Conservation (phyloP, 2,797 vertebrate genomes). For the Melanotaenia maccullochi region DNA sequence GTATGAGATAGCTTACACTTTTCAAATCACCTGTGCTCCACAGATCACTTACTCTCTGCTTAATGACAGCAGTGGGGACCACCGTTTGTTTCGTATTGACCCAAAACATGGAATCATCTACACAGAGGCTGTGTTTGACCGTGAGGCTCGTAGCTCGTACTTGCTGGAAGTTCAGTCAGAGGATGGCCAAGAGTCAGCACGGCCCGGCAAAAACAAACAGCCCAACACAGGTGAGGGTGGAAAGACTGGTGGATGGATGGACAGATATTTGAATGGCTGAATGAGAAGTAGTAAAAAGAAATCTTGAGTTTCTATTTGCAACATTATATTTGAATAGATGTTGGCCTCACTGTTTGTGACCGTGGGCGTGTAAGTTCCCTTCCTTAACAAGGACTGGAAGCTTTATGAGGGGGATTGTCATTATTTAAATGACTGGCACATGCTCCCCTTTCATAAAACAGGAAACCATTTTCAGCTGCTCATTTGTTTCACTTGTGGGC, state of each 20-base stretch:
- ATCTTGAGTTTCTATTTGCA: background rate
- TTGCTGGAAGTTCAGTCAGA: conserved; percentile 90
- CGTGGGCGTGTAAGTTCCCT: background rate
- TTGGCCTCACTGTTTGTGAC: background rate
- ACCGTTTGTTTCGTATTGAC: conserved; percentile 85
- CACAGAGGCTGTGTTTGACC: conserved; percentile 89
- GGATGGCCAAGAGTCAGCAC: conserved; percentile 89
- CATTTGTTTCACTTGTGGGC: background rate
- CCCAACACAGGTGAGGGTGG: conserved; percentile 86
- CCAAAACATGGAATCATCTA: conserved; percentile 85
- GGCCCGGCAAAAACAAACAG: conserved; percentile 89
- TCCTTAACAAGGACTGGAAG: background rate
- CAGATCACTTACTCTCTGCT: conserved; percentile 91
- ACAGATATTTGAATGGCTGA: background rate
- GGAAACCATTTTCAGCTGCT: background rate
- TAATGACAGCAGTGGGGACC: conserved; percentile 89
- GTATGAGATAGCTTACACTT: conserved; percentile 14
- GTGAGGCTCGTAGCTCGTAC: conserved; percentile 89
- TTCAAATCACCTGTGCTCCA: conserved; percentile 35
- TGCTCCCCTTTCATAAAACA: background rate
- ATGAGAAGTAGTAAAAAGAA: background rate
- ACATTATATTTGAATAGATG: background rate
- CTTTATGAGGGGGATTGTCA: background rate
- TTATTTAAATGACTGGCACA: background rate
- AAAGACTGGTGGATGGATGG: background rate